A percentile compares a stretch with the other conserved stretches of the same genome.
These are phyloP conservation scores for Ornithoptera alexandrae DNA, from an alignment of 2,888 invertebrate species.

Conservation along the genomic window DNA sequence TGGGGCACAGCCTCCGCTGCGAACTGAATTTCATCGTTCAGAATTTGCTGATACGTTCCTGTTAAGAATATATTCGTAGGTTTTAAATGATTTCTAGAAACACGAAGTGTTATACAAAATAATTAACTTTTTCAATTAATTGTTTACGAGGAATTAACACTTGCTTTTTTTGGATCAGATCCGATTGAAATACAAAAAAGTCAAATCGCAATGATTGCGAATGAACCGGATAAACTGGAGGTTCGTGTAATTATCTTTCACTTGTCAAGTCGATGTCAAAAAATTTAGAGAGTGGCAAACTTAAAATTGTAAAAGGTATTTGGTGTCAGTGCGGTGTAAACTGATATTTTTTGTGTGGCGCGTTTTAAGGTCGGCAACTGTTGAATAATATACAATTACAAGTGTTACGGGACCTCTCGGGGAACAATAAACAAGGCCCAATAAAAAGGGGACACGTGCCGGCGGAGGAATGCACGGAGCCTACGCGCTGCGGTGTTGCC, in stretches of 20 bases:
- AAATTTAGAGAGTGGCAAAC: not conserved
- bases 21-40: slow-evolving; percentile 64
- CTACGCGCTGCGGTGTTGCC: slow-evolving; percentile 32
- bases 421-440: slow-evolving; percentile 54
- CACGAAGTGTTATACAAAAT: too few species aligned
- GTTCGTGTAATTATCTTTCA: not conserved
- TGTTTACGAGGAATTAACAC: not conserved
- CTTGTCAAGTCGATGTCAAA: not conserved
- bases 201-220: not conserved
- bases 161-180: not conserved
- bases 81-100: not conserved
- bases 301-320: slow-evolving; percentile 21
- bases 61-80: not conserved
- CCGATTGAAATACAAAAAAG: not conserved
- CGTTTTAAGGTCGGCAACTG: slow-evolving; percentile 33
- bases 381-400: slow-evolving; percentile 48
- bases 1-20: slow-evolving; percentile 67
- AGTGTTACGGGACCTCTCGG: slow-evolving; percentile 43
- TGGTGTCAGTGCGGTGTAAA: slow-evolving; percentile 22
- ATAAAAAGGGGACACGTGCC: slow-evolving; percentile 50
- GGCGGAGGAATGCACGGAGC: slow-evolving; percentile 42
- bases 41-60: slow-evolving; percentile 41
- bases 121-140: too few species aligned
- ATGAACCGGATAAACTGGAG: not conserved
- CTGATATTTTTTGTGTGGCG: slow-evolving; percentile 23